These are phyloP conservation scores for Tupaia chinensis DNA, from an alignment of 2,113 vertebrate genomes.

Conservation along the genomic window DNA sequence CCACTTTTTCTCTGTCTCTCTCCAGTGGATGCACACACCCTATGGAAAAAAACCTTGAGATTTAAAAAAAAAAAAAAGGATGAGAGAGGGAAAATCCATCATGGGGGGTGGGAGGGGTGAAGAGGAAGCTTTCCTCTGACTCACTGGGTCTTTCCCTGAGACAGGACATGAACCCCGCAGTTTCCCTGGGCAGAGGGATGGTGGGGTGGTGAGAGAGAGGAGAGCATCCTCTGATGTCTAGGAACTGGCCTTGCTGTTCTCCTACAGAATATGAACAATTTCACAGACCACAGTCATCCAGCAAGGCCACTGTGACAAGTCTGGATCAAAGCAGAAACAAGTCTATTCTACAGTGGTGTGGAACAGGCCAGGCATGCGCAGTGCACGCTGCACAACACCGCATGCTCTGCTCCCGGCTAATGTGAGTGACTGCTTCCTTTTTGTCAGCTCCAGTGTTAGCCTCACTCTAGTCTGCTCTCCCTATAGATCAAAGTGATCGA, in stretches of 20 bases:
- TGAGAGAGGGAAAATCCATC: not conserved
- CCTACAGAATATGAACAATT: not conserved
- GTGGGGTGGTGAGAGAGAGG: not conserved
- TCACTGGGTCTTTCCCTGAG: not conserved
- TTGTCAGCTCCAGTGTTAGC: not conserved
- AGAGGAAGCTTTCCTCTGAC: too few relatives aligned
- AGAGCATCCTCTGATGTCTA: not conserved
- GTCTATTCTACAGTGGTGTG: not conserved
- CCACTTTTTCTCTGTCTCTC: too few relatives aligned
- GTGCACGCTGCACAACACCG: not conserved
- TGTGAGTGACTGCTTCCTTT: not conserved
- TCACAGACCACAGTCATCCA: not conserved
- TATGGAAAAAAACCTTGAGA: too few relatives aligned
- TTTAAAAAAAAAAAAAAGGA: too few relatives aligned
- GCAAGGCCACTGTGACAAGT: not conserved
- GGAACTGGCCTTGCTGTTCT: not conserved
- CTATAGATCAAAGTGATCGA: not conserved
- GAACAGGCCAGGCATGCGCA: not conserved
- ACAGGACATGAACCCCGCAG: accelerated
- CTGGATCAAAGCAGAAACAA: not conserved
- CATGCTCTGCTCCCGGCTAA: not conserved
- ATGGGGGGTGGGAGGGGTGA: not conserved
- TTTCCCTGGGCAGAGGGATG: not conserved
- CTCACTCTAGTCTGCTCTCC: not conserved
- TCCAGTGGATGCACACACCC: too few relatives aligned